These are phyloP conservation scores for Cynocephalus volans DNA, from an alignment of 2,113 vertebrate genomes.

Conservation along the genomic window DNA sequence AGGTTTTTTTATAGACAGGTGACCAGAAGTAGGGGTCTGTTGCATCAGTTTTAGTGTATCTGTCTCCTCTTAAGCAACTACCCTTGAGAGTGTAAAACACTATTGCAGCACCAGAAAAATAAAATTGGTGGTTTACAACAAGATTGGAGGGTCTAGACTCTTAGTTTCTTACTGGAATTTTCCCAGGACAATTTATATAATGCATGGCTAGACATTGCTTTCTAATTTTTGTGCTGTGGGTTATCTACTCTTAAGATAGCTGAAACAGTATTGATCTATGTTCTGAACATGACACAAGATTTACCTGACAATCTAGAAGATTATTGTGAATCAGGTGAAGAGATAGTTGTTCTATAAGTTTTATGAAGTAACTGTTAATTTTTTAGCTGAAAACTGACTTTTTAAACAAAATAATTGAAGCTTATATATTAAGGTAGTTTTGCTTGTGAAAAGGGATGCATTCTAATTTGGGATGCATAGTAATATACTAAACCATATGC, in stretches of 20 bases:
- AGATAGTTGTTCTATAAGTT: not conserved
- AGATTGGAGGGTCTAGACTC: not conserved
- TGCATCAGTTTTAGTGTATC: not conserved
- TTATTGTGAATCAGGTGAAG: not conserved
- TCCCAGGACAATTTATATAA: not conserved
- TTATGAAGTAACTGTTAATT: slow-evolving; percentile 34
- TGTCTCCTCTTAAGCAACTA: not conserved
- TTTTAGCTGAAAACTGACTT: slow-evolving; percentile 61
- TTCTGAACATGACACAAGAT: not conserved
- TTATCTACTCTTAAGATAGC: slow-evolving; percentile 19
- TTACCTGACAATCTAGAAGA: slow-evolving; percentile 41
- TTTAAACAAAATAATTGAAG: slow-evolving; percentile 61
- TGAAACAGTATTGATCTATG: slow-evolving; percentile 2
- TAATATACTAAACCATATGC: not conserved
- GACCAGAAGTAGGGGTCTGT: slow-evolving; percentile 63
- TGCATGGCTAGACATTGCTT: not conserved
- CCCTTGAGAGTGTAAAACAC: not conserved
- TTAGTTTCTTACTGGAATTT: slow-evolving; percentile 35
- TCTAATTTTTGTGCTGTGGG: slow-evolving; percentile 43
- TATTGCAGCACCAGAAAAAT: not conserved
- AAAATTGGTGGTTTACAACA: slow-evolving; percentile 25
- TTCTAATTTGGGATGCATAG: slow-evolving; percentile 45
- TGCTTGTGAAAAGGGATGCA: slow-evolving; percentile 8
- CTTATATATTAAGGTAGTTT: not conserved
- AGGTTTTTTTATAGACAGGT: not conserved